Base-by-base conservation (phyloP, 2,888 invertebrate genomes). In the Congeria kusceri region DNA sequence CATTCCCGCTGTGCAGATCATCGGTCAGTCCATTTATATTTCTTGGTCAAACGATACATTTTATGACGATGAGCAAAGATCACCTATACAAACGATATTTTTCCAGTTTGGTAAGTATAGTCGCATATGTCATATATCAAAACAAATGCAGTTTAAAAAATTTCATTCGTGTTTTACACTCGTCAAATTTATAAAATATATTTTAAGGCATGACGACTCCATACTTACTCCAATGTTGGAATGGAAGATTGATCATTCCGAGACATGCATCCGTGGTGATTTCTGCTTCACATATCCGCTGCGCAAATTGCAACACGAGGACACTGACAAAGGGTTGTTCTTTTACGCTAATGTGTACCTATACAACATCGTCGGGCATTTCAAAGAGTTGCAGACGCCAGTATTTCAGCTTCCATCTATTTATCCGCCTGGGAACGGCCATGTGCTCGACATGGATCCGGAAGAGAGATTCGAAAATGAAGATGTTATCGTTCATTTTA, bases 21-120 rank as follows among this genome's bases (percentile, higher is more conserved):
- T 27, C 11, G 57, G 61, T 2, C 47, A 63, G 2, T 18, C 71
- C 13, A 53, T 87, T 2, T 13, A 63, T 25, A 32, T 84, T 18
- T 32, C 69, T 0, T 88, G 88, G 87, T 66, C 63, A 1, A 83
- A 79, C 3, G 39, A 72, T 27, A 71, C 75, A 13, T 81, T 87
- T 57, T 63, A 65, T n/a, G 88, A 88, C 59, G 56, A 64, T 5
- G 85, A 88, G 47, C 83, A 88, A 66, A 25, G 23, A 32, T 67
- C 72, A 18, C 70, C 71, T 25, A 72, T 84, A 5, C 69, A 66
- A 39, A 46, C 49, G 15, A 59, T 86, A 7, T 67, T 72, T 49
- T 84, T 77, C 49, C 75, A 84, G 64, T 53, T 82, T 23, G 80
- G 86, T 86, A 82, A 73, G 66, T 47, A 57, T 57, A n/a, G 15